Evolutionary conservation across 1,140 invertebrate genomes (phyloP), one percentile per base, ranked within the genome.

Genomic region (Drosophila obscura): DNA sequence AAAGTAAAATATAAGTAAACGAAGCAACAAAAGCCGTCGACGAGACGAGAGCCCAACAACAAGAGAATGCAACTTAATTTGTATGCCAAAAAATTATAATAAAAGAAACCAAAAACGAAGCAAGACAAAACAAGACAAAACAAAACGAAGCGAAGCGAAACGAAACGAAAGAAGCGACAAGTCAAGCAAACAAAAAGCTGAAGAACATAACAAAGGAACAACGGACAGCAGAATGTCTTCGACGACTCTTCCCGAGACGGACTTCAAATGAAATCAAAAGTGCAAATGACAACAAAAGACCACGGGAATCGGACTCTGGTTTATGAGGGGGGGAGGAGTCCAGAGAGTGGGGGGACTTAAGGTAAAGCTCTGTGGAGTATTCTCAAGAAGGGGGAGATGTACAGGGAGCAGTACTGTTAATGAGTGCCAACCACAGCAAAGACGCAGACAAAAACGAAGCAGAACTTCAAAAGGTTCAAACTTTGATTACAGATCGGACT

Each of bases 251-350:
- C 15, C 9, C 19, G 45, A 63, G 31, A 62, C 59, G 68, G 75
- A 81, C 77, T 87, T 87, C 78, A 87, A 85, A 85, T 87, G 81
- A 85, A 85, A 85, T 85, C 82, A 85, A 85, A 85, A 85, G 81
- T 85, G 81, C 82, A 85, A 85, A 87, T 85, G 82, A 85, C 78
- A 82, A 77, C 81, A 84, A 84, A 81, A 84, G 81, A 66, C 80
- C 58, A 35, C 9, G 9, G 76, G 80, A 63, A 66, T 73, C 64
- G 69, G 64, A 58, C 52, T 69, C 64, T 43, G 51, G 51, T 68
- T 69, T 35, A 51, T 50, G 19, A 61, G 48, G 8, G n/a, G n/a
- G 7, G 11, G 56, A 31, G 15, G 19, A 15, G 16, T 31, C 41
- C 22, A 26, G 16, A 43, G 50, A 48, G 45, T 5, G 19, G n/a